These are phyloP conservation scores for Acanthurus lineatus DNA, from an alignment of 2,797 vertebrate genomes.

Conservation along the genomic window DNA sequence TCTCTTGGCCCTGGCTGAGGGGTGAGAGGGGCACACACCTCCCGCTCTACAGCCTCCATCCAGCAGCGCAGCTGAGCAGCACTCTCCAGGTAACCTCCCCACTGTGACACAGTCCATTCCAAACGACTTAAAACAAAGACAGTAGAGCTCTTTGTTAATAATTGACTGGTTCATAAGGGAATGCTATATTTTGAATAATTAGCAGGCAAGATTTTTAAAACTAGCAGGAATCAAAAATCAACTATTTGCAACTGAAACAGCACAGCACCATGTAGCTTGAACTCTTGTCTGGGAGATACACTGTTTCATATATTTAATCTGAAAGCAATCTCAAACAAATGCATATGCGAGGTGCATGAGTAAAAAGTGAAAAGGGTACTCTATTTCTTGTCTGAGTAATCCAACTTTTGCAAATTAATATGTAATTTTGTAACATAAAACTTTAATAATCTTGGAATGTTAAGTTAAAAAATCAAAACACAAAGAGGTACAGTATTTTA, in stretches of 20 bases:
- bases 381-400: not conserved
- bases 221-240: not conserved
- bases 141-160: slow-evolving; percentile 14
- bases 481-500: not conserved
- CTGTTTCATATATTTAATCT: not conserved
- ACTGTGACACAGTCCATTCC: slow-evolving; percentile 92
- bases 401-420: not conserved
- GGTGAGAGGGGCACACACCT: slow-evolving; percentile 90
- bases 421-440: not conserved
- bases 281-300: not conserved
- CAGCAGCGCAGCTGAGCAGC: slow-evolving; percentile 92
- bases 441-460: not conserved
- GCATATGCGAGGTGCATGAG: not conserved
- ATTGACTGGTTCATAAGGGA: not conserved
- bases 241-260: not conserved
- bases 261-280: not conserved
- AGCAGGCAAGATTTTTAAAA: not conserved
- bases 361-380: not conserved
- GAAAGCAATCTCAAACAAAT: not conserved
- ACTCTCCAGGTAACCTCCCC: slow-evolving; percentile 92
- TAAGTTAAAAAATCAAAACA: not conserved
- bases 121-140: slow-evolving; percentile 84
- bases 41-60: slow-evolving; percentile 91
- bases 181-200: not conserved
- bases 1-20: slow-evolving; percentile 92